Percentiles rank a stretch among this genome's conserved stretches.
phyloP scores from a whole-genome alignment of 2,888 invertebrate species.

The Dynastes hyllus region DNA sequence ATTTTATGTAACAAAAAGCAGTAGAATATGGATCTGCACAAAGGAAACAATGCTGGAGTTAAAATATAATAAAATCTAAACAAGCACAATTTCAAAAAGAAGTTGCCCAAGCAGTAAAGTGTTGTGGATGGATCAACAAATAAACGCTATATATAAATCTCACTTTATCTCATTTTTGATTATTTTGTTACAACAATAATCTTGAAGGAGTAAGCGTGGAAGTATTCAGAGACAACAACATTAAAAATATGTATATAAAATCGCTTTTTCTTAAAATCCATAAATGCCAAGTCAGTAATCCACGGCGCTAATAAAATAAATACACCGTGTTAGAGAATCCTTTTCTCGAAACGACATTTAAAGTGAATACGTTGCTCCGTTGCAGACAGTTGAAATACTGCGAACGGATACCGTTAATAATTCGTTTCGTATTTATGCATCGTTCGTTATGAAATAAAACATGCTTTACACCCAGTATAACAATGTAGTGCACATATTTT shows the following conservation, averaged over 20 bases:
- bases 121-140: too few species aligned
- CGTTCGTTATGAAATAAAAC: constrained; percentile 30
- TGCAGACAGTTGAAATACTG: constrained; percentile 31
- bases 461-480: constrained; percentile 17
- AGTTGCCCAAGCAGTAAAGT: too few species aligned
- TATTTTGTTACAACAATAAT: too few species aligned
- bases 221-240: neutral
- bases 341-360: constrained; percentile 5
- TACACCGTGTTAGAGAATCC: neutral
- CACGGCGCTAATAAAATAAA: constrained; percentile 13
- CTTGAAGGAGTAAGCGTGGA: too few species aligned
- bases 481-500: constrained; percentile 49
- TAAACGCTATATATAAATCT: too few species aligned
- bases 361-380: constrained; percentile 1
- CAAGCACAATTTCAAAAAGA: too few species aligned
- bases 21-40: too few species aligned
- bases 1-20: too few species aligned
- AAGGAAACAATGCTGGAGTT: too few species aligned
- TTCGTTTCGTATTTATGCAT: constrained; percentile 34
- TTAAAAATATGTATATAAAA: neutral
- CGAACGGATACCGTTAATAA: constrained; percentile 42
- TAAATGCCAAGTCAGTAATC: neutral
- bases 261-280: neutral
- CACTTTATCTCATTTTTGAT: too few species aligned
- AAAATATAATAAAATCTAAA: too few species aligned